These are phyloP conservation scores for Melipona beecheii DNA, from an alignment of 2,888 invertebrate genomes.

Conservation along the genomic window DNA sequence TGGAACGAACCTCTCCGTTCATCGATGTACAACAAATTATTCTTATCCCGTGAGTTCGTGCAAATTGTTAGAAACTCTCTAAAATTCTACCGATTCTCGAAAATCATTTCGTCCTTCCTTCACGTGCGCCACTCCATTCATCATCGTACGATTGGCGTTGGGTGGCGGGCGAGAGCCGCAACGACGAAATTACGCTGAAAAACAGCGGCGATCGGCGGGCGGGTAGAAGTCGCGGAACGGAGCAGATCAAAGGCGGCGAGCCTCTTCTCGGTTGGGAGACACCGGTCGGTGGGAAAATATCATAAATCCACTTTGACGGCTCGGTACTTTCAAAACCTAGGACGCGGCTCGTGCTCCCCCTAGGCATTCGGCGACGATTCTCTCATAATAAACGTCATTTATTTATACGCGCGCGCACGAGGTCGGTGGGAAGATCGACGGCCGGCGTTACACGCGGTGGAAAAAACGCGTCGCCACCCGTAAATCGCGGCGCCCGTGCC, in stretches of 20 bases:
- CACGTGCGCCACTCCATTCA: background rate
- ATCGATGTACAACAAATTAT: no score
- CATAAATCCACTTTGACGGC: slow-evolving; percentile 82
- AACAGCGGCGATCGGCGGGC: slow-evolving; percentile 69
- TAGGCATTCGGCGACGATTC: slow-evolving; percentile 62
- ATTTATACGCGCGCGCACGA: slow-evolving; percentile 74
- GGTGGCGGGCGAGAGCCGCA: slow-evolving; percentile 64
- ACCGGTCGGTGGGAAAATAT: slow-evolving; percentile 80
- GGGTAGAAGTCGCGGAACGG: slow-evolving; percentile 56
- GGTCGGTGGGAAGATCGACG: slow-evolving; percentile 63
- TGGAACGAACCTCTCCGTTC: no score
- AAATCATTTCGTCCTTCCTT: background rate
- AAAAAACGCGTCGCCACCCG: slow-evolving; percentile 50
- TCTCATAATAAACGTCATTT: slow-evolving; percentile 81
- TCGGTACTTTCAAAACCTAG: slow-evolving; percentile 75
- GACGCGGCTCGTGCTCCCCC: slow-evolving; percentile 69
- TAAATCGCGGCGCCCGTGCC: slow-evolving; percentile 54
- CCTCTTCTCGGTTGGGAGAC: slow-evolving; percentile 47
- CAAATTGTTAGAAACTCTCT: no score
- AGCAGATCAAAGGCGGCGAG: slow-evolving; percentile 77
- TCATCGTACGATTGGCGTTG: slow-evolving; percentile 1
- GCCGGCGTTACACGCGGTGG: slow-evolving; percentile 24
- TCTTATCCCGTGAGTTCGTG: no score
- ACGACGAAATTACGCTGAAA: slow-evolving; percentile 69
- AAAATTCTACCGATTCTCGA: no score